These are phyloP conservation scores for Salmo trutta DNA, from an alignment of 2,797 vertebrate genomes.

Conservation along the genomic window DNA sequence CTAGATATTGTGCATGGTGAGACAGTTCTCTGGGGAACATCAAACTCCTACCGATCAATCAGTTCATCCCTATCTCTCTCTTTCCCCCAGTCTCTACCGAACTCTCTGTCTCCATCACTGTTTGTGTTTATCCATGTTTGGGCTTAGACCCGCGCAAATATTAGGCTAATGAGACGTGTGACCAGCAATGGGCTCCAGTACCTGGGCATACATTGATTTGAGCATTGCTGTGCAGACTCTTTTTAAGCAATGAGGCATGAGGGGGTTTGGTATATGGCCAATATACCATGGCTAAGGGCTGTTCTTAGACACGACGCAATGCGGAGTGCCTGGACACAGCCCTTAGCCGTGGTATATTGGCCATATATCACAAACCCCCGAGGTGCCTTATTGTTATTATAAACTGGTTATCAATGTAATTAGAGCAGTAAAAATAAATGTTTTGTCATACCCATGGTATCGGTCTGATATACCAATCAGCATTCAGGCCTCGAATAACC, in stretches of 20 bases:
- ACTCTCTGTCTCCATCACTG: background rate
- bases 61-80: conserved; percentile 1
- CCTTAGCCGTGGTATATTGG: too few relatives aligned
- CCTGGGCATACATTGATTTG: conserved; percentile 3
- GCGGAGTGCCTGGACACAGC: too few relatives aligned
- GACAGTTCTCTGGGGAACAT: background rate
- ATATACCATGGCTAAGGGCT: too few relatives aligned
- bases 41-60: background rate
- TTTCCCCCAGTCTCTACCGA: background rate
- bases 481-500: too few relatives aligned
- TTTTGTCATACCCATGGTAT: too few relatives aligned
- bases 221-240: conserved; percentile 35
- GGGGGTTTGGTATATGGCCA: too few relatives aligned
- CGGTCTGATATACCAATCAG: too few relatives aligned
- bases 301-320: too few relatives aligned
- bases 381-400: too few relatives aligned
- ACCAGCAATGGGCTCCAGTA: conserved; percentile 5
- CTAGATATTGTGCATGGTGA: background rate
- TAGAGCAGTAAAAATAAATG: too few relatives aligned
- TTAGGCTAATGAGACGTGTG: conserved; percentile 11
- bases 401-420: too few relatives aligned
- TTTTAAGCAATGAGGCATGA: conserved; percentile 12
- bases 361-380: too few relatives aligned
- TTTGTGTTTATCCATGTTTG: background rate
- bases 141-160: conserved; percentile 17